phyloP scores from a whole-genome alignment of 2,888 invertebrate genomes.

The Caenorhabditis sulstoni region DNA sequence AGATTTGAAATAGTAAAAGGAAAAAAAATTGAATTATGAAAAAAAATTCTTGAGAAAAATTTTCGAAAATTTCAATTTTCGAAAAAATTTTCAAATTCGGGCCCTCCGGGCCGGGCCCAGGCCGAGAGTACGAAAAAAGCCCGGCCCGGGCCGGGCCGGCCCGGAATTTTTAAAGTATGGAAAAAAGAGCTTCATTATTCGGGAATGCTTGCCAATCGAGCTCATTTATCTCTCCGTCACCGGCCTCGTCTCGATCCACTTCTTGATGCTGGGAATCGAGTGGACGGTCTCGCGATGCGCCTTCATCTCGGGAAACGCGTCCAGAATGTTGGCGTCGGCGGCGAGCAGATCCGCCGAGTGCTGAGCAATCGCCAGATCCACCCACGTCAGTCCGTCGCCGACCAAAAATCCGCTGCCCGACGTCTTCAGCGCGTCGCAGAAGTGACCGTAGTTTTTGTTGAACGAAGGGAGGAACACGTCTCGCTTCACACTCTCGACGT shows the following conservation, averaged over 20 bases:
- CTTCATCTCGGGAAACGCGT: conserved; percentile 66
- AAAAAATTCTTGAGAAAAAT: no score
- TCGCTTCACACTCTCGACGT: conserved; percentile 48
- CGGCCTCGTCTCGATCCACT: conserved; percentile 73
- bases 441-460: conserved; percentile 28
- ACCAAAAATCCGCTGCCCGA: conserved; percentile 67
- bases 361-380: conserved; percentile 72
- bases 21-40: no score
- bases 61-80: no score
- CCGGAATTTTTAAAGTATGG: no score
- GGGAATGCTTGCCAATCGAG: no score
- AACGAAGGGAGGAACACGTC: conserved; percentile 40
- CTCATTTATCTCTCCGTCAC: conserved; percentile 21
- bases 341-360: conserved; percentile 62
- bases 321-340: conserved; percentile 62
- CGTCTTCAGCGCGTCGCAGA: conserved; percentile 30
- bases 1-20: no score
- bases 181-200: no score
- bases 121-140: no score
- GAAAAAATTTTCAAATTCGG: no score
- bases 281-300: conserved; percentile 73
- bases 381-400: conserved; percentile 68
- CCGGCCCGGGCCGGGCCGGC: no score
- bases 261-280: conserved; percentile 67
- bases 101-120: no score